phyloP scores from a whole-genome alignment of 2,888 invertebrate species.

The Mesoligia furuncula region DNA sequence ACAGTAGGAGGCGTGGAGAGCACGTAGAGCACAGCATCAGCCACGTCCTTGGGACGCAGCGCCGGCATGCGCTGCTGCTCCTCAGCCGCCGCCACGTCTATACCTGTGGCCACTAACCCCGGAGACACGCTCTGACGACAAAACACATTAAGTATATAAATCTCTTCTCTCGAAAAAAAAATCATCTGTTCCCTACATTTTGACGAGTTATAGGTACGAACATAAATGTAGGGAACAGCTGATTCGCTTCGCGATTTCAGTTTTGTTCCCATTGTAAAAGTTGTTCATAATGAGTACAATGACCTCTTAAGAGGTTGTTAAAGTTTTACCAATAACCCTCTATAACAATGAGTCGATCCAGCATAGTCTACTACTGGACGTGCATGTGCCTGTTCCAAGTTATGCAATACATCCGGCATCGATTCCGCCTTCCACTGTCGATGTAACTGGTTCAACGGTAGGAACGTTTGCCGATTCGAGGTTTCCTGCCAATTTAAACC shows the following conservation, averaged over 20 bases:
- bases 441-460: background rate
- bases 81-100: slow-evolving; percentile 70
- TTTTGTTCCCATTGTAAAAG: too few relatives aligned
- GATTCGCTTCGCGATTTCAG: too few relatives aligned
- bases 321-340: too few relatives aligned
- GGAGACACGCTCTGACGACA: slow-evolving; percentile 91
- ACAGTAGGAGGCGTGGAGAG: slow-evolving; percentile 91
- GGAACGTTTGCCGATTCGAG: background rate
- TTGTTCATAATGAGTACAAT: too few relatives aligned
- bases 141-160: background rate
- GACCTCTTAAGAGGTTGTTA: too few relatives aligned
- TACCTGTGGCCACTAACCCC: slow-evolving; percentile 90
- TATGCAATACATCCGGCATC: background rate
- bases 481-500: background rate
- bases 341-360: background rate
- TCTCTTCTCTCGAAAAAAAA: too few relatives aligned
- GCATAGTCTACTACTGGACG: background rate
- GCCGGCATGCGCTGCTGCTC: slow-evolving; percentile 75
- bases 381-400: background rate
- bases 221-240: too few relatives aligned
- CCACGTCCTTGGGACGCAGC: slow-evolving; percentile 89
- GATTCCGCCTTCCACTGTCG: background rate
- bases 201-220: too few relatives aligned
- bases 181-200: too few relatives aligned
- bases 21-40: slow-evolving; percentile 91